Evolutionary conservation across 2,113 vertebrate species (phyloP).

Genomic region (Neogobius melanostomus): DNA sequence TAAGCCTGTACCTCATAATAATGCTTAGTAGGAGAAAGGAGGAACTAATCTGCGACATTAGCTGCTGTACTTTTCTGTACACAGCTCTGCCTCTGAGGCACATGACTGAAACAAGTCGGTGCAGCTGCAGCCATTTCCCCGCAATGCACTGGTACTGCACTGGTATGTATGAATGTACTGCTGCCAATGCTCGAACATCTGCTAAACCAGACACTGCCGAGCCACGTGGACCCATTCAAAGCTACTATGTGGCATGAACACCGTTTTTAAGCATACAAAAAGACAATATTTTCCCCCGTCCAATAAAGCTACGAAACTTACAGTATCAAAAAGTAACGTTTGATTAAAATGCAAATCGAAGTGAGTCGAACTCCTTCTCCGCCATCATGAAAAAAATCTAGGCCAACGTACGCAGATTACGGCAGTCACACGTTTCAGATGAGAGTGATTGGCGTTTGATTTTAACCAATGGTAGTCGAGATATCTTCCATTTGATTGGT

Average conservation of each 20-base stretch:
- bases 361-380: constrained; percentile 6
- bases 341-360: background rate
- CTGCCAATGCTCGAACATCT: constrained; percentile 12
- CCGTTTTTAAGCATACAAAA: background rate
- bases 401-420: constrained; percentile 34
- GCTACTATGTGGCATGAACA: too few species aligned
- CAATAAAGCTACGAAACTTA: background rate
- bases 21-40: background rate
- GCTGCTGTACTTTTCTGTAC: background rate
- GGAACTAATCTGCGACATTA: constrained; percentile 1
- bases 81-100: background rate
- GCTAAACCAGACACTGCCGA: constrained; percentile 4
- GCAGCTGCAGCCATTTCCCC: background rate
- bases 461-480: constrained; percentile 47
- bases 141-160: background rate
- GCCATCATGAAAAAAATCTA: constrained; percentile 44
- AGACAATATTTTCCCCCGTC: accelerated
- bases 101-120: constrained; percentile 21
- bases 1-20: background rate
- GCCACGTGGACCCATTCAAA: constrained; percentile 54
- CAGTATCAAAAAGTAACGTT: accelerated
- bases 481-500: constrained; percentile 29
- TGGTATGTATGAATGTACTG: background rate
- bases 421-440: constrained; percentile 36
- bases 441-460: constrained; percentile 35